Conservation (phyloP, 2,113 vertebrate genomes). For the Brachyhypopomus gauderio region DNA sequence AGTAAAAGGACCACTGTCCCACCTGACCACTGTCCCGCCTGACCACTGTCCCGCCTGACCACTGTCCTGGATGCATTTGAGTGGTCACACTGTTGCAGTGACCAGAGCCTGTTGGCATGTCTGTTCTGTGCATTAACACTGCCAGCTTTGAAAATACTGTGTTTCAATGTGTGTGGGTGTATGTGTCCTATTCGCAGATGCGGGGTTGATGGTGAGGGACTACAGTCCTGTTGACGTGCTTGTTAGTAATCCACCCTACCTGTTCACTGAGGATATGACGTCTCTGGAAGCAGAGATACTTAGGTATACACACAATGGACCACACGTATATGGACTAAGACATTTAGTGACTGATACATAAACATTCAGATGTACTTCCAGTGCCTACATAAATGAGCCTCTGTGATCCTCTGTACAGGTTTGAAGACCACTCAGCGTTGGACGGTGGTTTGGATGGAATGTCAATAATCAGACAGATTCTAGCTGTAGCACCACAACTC, state of each 20-base stretch:
- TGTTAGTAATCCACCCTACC: constrained; percentile 94
- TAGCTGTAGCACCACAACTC: constrained; percentile 79
- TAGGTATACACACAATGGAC: constrained; percentile 66
- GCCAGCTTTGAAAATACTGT: neutral
- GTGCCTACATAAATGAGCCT: too few relatives aligned
- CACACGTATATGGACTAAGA: neutral
- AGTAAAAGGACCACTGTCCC: too few relatives aligned
- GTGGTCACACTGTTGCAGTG: too few relatives aligned
- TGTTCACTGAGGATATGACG: constrained; percentile 86
- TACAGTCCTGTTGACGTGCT: constrained; percentile 78
- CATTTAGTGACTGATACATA: neutral
- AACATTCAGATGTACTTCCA: neutral
- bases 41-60: too few relatives aligned
- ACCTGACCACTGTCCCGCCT: too few relatives aligned
- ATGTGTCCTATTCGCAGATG: constrained; percentile 61
- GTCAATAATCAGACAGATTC: constrained; percentile 81
- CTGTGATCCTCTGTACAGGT: constrained; percentile 69
- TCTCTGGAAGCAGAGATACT: constrained; percentile 85
- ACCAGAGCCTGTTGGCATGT: constrained; percentile 2
- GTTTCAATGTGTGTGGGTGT: neutral
- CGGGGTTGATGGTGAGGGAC: constrained; percentile 66
- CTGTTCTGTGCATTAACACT: neutral
- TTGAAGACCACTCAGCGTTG: constrained; percentile 85
- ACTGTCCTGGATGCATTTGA: too few relatives aligned
- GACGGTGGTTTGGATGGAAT: constrained; percentile 89